Evolutionary conservation across 2,888 invertebrate genomes (phyloP).

Genomic region (Lacanobia wlatinum): DNA sequence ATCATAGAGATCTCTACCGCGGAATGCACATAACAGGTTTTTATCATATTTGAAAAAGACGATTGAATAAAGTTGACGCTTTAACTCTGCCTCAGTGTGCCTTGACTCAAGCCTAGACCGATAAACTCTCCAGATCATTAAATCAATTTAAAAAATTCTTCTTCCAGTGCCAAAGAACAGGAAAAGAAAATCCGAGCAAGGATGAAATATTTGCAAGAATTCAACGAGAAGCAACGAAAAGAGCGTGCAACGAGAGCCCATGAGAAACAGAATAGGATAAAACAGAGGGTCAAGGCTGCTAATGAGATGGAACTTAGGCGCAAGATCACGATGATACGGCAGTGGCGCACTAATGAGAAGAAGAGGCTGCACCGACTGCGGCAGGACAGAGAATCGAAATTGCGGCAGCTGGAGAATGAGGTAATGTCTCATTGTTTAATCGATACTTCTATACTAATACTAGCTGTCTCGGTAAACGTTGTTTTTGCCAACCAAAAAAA

Average conservation of each 20-base stretch:
- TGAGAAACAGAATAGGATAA: slow-evolving; percentile 83
- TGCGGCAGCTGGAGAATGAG: slow-evolving; percentile 78
- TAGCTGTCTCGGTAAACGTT: no score
- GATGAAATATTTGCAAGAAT: slow-evolving; percentile 83
- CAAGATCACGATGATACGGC: slow-evolving; percentile 86
- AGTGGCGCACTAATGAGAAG: slow-evolving; percentile 85
- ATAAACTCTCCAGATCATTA: background rate
- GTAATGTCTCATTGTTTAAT: slow-evolving; percentile 65
- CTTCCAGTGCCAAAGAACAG: slow-evolving; percentile 82
- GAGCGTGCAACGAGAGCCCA: slow-evolving; percentile 78
- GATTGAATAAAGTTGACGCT: background rate
- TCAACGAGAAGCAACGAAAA: slow-evolving; percentile 79
- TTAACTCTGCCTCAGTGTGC: background rate
- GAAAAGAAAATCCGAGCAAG: slow-evolving; percentile 82
- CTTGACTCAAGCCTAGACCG: background rate
- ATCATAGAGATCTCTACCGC: background rate
- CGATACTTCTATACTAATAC: no score
- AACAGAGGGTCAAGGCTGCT: slow-evolving; percentile 85
- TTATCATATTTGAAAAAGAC: background rate
- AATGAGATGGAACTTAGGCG: slow-evolving; percentile 85
- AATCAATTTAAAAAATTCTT: background rate
- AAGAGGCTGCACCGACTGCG: slow-evolving; percentile 80
- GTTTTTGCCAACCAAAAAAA: no score
- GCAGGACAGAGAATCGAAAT: slow-evolving; percentile 79
- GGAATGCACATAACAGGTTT: background rate